Conservation (phyloP, 2,888 invertebrate species). For the Podotricha telesiphe region DNA sequence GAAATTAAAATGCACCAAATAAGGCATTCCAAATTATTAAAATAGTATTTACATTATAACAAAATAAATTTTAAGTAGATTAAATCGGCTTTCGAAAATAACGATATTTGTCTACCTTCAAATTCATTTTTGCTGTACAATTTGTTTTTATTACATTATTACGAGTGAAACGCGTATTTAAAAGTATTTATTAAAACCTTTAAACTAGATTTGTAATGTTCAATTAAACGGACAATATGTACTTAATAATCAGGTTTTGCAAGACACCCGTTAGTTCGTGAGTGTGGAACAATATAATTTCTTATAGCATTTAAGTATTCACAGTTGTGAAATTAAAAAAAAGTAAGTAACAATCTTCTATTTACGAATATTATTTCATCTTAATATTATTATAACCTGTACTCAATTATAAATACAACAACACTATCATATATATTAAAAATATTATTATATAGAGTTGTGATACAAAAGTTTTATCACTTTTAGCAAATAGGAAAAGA, state of each 20-base stretch:
- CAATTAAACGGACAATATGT: constrained; percentile 2
- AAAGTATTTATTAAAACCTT: background rate
- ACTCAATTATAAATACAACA: constrained; percentile 5
- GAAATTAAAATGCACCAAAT: background rate
- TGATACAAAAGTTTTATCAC: constrained; percentile 5
- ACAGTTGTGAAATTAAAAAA: background rate
- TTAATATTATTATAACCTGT: background rate
- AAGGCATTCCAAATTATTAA: too few relatives aligned
- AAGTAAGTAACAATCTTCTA: background rate
- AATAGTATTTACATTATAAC: background rate
- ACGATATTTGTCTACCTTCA: background rate
- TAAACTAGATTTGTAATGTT: constrained; percentile 7
- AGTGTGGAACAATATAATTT: background rate
- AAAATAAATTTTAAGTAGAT: background rate
- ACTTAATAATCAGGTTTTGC: constrained; percentile 18
- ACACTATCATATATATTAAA: background rate
- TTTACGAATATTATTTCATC: background rate
- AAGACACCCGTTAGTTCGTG: background rate
- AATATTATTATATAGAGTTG: background rate
- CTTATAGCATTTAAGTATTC: background rate
- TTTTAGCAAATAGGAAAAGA: too few relatives aligned
- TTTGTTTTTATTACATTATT: background rate
- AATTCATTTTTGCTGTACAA: background rate
- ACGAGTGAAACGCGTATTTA: background rate
- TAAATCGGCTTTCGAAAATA: background rate